phyloP scores from a whole-genome alignment of 2,113 vertebrate species.

The Phodopus roborovskii region DNA sequence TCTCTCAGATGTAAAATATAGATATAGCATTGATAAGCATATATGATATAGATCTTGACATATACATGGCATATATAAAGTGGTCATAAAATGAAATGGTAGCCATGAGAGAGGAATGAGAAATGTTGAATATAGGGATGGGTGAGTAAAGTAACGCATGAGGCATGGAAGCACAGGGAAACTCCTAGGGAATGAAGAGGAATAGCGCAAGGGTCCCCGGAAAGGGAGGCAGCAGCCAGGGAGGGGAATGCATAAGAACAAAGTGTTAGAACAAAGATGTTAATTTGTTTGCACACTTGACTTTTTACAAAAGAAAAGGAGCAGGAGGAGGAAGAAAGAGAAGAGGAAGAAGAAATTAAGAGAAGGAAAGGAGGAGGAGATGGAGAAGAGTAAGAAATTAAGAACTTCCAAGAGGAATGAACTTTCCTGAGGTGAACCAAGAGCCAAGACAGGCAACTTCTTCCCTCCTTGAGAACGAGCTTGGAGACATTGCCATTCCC shows the following conservation, averaged over 20 bases:
- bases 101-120: not conserved
- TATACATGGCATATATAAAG: too few relatives aligned
- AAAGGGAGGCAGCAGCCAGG: too few relatives aligned
- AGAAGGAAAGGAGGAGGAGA: too few relatives aligned
- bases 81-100: not conserved
- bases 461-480: not conserved
- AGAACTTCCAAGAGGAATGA: too few relatives aligned
- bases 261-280: too few relatives aligned
- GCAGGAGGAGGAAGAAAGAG: rapidly evolving
- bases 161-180: not conserved
- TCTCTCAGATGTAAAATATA: not conserved
- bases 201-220: too few relatives aligned
- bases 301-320: not conserved
- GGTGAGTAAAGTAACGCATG: not conserved
- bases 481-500: not conserved
- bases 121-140: not conserved
- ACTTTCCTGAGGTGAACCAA: not conserved
- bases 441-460: not conserved
- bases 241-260: too few relatives aligned
- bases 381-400: too few relatives aligned
- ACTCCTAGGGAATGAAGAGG: too few relatives aligned
- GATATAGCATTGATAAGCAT: not conserved
- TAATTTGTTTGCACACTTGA: too few relatives aligned
- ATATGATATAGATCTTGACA: not conserved
- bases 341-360: too few relatives aligned